A percentile compares a stretch with the other conserved stretches of the same genome.
These are phyloP conservation scores for Andricus grossulariae DNA, from an alignment of 1,140 invertebrate genomes.

Conservation along the genomic window DNA sequence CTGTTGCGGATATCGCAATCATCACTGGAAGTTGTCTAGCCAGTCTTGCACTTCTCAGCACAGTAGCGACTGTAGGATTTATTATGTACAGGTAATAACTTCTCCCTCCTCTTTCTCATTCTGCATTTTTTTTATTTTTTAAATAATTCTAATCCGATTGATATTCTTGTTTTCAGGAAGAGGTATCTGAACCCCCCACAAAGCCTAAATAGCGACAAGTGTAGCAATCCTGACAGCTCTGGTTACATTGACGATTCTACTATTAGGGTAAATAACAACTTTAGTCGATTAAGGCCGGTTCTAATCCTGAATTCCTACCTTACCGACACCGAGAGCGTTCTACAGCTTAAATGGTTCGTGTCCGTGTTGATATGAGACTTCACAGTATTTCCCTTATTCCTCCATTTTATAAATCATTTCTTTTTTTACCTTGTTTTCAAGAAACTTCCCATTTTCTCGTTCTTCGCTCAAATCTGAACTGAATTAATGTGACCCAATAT, in stretches of 20 bases:
- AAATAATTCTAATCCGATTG: constrained; percentile 14
- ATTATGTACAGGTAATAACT: constrained; percentile 80
- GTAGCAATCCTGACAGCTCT: constrained; percentile 90
- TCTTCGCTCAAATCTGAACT: too few species aligned
- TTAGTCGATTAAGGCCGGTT: too few species aligned
- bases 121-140: constrained; percentile 11
- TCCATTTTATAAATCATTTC: too few species aligned
- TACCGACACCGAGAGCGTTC: too few species aligned
- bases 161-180: constrained; percentile 70
- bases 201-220: constrained; percentile 84
- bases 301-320: too few species aligned
- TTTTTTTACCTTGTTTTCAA: too few species aligned
- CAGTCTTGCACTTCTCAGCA: constrained; percentile 80
- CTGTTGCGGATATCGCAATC: constrained; percentile 80
- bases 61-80: constrained; percentile 83
- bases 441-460: too few species aligned
- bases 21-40: constrained; percentile 85
- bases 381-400: too few species aligned
- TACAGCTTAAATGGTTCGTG: too few species aligned
- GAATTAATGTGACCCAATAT: too few species aligned
- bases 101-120: constrained; percentile 18
- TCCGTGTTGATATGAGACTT: too few species aligned
- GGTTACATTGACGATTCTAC: constrained; percentile 93
- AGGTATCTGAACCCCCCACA: constrained; percentile 88
- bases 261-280: constrained; percentile 81